Percentiles rank a stretch among this genome's conserved stretches.
Conservation (phyloP, 1,140 invertebrate species). For the Cyclina sinensis region DNA sequence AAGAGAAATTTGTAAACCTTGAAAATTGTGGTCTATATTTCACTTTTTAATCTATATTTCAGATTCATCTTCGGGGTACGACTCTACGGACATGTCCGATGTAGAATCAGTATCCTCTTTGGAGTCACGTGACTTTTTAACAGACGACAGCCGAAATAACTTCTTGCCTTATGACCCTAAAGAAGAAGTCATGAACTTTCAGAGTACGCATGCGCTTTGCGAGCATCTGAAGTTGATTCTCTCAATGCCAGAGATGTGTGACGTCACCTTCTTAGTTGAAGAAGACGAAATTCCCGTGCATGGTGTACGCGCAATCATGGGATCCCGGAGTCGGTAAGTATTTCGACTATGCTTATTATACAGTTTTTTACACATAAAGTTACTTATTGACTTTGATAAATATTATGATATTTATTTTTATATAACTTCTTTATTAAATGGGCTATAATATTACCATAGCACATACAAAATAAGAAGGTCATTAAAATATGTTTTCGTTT, state of each 20-base stretch:
- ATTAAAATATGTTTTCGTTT: neutral
- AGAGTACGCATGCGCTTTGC: conserved; percentile 56
- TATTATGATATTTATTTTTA: too few species aligned
- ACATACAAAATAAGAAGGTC: too few species aligned
- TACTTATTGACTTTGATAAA: neutral
- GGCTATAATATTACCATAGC: too few species aligned
- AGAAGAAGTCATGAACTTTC: conserved; percentile 23
- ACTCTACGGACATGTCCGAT: conserved; percentile 24
- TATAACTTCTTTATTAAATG: too few species aligned
- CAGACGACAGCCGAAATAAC: neutral
- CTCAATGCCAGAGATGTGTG: conserved; percentile 98
- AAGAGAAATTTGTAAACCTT: too few species aligned
- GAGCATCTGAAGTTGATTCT: conserved; percentile 73
- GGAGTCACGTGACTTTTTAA: conserved; percentile 3
- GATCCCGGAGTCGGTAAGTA: conserved; percentile 93
- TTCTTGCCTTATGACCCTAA: neutral
- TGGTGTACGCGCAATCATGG: conserved; percentile 96
- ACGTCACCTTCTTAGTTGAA: conserved; percentile 97
- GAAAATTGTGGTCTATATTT: too few species aligned
- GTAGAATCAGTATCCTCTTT: neutral
- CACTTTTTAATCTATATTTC: neutral
- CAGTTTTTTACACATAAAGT: neutral
- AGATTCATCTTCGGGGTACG: conserved; percentile 39
- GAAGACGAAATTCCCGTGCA: conserved; percentile 97
- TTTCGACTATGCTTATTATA: too few species aligned